phyloP scores from a whole-genome alignment of 2,888 invertebrate genomes.

The Mythimna ferrago region DNA sequence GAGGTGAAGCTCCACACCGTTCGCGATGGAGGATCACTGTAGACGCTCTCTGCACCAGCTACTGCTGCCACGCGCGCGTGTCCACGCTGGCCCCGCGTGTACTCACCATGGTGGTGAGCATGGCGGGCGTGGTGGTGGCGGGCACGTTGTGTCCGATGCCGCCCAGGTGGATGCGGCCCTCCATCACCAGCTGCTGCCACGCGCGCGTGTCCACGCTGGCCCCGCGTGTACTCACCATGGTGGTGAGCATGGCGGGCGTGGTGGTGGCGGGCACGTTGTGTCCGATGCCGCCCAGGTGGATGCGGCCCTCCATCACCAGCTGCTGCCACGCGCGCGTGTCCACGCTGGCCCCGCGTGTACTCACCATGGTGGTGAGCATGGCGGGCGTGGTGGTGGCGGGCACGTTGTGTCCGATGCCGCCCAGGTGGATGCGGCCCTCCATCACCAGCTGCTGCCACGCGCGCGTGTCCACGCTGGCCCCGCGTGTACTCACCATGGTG shows the following conservation, averaged over 20 bases:
- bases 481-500: neutral
- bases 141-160: conserved; percentile 68
- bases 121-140: conserved; percentile 29
- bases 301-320: conserved; percentile 84
- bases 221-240: conserved; percentile 1
- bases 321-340: conserved; percentile 88
- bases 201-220: conserved; percentile 86
- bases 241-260: conserved; percentile 19
- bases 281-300: conserved; percentile 82
- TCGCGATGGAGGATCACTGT: no score
- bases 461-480: conserved; percentile 83
- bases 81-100: conserved; percentile 79
- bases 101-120: conserved; percentile 8
- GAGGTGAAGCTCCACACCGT: no score
- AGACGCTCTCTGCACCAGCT: conserved; percentile 82
- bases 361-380: conserved; percentile 7
- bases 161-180: conserved; percentile 84
- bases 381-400: conserved; percentile 29
- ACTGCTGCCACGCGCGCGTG: conserved; percentile 84
- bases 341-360: conserved; percentile 72
- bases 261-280: conserved; percentile 34
- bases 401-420: conserved; percentile 72
- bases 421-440: conserved; percentile 83
- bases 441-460: conserved; percentile 88
- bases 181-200: conserved; percentile 87